Evolutionary conservation across 2,888 invertebrate genomes (phyloP).

Genomic region (Colostygia pectinataria): DNA sequence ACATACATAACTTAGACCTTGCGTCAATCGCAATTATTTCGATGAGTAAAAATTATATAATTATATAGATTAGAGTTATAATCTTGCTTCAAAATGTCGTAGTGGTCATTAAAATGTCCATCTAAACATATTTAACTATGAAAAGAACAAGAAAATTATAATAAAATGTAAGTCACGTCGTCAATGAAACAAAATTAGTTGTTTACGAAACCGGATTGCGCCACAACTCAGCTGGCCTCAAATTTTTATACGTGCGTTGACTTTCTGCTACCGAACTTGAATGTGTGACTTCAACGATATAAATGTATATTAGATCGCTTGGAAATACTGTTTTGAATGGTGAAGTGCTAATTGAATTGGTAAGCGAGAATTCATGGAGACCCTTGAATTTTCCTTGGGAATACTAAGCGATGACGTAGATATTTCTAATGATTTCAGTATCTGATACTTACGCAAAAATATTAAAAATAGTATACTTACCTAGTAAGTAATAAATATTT

Average conservation of each 20-base stretch:
- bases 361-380: constrained; percentile 19
- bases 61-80: no score
- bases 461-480: no score
- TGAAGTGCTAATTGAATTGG: constrained; percentile 25
- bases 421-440: no score
- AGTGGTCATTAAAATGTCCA: constrained; percentile 1
- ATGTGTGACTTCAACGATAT: constrained; percentile 29
- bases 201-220: constrained; percentile 55
- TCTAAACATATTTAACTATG: constrained; percentile 7
- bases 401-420: background rate
- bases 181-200: constrained; percentile 52
- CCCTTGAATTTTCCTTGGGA: constrained; percentile 15
- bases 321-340: constrained; percentile 26
- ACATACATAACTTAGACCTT: no score
- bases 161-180: constrained; percentile 50
- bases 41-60: no score
- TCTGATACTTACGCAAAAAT: no score
- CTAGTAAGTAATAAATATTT: background rate
- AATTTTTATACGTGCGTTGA: constrained; percentile 50
- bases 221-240: constrained; percentile 51
- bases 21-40: no score
- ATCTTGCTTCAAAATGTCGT: no score
- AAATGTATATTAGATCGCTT: constrained; percentile 31
- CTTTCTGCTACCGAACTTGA: constrained; percentile 36
- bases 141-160: constrained; percentile 25